Conservation (phyloP, 2,113 vertebrate genomes). For the Megatriorchis doriae region DNA sequence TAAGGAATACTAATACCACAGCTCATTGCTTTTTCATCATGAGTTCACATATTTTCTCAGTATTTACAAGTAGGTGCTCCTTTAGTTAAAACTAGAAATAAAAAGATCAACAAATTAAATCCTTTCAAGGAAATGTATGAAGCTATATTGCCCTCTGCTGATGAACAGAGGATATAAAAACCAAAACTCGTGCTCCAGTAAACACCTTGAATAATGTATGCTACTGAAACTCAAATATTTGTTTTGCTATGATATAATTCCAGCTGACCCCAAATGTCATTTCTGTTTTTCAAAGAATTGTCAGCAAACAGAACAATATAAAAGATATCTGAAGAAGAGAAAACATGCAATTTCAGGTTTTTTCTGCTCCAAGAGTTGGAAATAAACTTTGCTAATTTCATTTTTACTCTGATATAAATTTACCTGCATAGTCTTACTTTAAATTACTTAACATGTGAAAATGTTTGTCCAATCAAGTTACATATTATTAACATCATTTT, state of each 20-base stretch:
- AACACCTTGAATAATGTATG: background rate
- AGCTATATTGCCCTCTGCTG: conserved; percentile 70
- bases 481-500: background rate
- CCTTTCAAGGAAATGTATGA: background rate
- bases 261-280: background rate
- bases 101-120: conserved; percentile 36
- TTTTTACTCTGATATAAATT: background rate
- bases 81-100: conserved; percentile 37
- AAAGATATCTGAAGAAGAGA: background rate
- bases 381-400: background rate
- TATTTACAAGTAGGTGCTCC: conserved; percentile 37
- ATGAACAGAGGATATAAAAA: conserved; percentile 18
- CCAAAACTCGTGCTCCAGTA: background rate
- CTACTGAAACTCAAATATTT: background rate
- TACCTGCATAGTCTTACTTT: background rate
- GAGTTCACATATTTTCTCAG: conserved; percentile 19
- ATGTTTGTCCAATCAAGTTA: background rate
- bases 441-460: background rate
- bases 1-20: conserved; percentile 36
- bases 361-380: background rate
- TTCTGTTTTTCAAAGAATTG: background rate
- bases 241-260: background rate
- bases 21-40: conserved; percentile 48
- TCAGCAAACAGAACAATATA: background rate
- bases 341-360: background rate